Evolutionary conservation across 2,797 vertebrate genomes (phyloP).

Genomic region (Sitta carolinensis): DNA sequence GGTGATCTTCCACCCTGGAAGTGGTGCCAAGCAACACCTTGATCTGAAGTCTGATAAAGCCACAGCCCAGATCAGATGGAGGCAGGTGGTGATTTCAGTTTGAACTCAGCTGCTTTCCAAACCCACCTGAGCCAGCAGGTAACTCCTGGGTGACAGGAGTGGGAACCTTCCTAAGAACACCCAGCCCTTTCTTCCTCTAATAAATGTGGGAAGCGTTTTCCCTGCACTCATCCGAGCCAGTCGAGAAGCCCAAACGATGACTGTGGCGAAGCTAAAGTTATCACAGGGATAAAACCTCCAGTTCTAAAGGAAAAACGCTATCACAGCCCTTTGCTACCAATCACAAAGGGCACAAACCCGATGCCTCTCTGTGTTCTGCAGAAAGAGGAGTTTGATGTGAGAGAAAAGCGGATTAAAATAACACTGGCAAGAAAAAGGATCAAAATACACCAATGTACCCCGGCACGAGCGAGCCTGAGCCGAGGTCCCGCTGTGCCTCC

Average conservation of each 20-base stretch:
- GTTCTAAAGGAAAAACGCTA: not conserved
- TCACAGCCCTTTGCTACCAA: not conserved
- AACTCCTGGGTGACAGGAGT: not conserved
- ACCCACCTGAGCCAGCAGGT: not conserved
- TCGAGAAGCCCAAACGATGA: not conserved
- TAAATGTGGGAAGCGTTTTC: not conserved
- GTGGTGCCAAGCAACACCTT: not conserved
- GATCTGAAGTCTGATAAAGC: not conserved
- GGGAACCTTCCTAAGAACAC: not conserved
- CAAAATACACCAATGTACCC: not conserved
- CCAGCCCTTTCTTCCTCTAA: not conserved
- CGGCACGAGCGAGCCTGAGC: not conserved
- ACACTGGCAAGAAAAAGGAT: not conserved
- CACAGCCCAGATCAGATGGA: not conserved
- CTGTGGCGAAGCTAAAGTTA: not conserved
- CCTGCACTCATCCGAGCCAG: not conserved
- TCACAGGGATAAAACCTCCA: not conserved
- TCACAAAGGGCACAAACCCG: conserved; percentile 20
- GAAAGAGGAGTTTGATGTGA: conserved; percentile 11
- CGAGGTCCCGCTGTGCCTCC: not conserved
- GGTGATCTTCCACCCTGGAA: not conserved
- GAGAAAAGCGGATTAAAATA: conserved; percentile 45
- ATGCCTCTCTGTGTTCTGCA: not conserved
- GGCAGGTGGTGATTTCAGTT: not conserved
- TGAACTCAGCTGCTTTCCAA: not conserved